phyloP scores from a whole-genome alignment of 2,113 vertebrate species.

The Forbesichthys papilliferus region DNA sequence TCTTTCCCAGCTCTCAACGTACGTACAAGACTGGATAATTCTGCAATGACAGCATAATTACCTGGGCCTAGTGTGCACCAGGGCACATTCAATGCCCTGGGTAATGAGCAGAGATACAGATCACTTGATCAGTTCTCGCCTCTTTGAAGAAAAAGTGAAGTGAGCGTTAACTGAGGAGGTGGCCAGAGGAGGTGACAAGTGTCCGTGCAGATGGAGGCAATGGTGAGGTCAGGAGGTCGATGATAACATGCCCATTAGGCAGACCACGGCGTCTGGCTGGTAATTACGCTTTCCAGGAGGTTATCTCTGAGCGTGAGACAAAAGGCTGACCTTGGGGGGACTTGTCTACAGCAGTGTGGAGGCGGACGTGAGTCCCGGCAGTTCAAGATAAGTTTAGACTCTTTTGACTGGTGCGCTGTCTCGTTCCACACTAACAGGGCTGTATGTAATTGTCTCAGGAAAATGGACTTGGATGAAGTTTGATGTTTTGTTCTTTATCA shows the following conservation, averaged over 20 bases:
- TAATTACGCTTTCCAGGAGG: constrained; percentile 45
- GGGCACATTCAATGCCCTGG: constrained; percentile 13
- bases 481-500: neutral
- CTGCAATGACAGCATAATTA: constrained; percentile 27
- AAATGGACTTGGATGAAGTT: neutral
- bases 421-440: neutral
- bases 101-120: constrained; percentile 50
- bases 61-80: constrained; percentile 11
- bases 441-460: neutral
- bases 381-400: neutral
- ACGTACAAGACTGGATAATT: constrained; percentile 2
- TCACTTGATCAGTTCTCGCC: constrained; percentile 36
- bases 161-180: constrained; percentile 35
- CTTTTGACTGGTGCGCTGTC: neutral
- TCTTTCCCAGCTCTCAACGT: constrained; percentile 7
- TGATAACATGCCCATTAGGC: constrained; percentile 48
- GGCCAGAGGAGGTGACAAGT: constrained; percentile 23
- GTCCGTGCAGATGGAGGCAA: constrained; percentile 14
- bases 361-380: neutral
- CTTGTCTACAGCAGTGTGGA: neutral
- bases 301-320: constrained; percentile 36
- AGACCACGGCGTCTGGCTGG: constrained; percentile 31
- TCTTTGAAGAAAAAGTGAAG: constrained; percentile 37
- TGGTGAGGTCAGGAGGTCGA: constrained; percentile 27
- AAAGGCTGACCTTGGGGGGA: constrained; percentile 5